Base-by-base conservation (phyloP, 2,888 invertebrate species). In the Agriotes lineatus region DNA sequence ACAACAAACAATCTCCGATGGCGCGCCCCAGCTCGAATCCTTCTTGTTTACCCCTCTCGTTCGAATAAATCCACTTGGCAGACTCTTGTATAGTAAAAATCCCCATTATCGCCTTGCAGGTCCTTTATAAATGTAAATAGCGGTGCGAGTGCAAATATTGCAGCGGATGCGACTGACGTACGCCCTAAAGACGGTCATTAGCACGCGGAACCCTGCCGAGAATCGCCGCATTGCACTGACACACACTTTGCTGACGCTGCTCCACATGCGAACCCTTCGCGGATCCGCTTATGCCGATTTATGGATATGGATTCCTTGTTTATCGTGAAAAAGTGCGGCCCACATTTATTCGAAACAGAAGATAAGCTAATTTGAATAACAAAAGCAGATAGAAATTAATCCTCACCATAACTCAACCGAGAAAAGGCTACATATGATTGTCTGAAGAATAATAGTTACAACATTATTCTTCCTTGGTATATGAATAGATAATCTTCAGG, bases 11-110 rank as follows among this genome's bases (percentile, higher is more conserved):
- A 76, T 78, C 80, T 77, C 79, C 75, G 77, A 76, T 79, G 79
- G 73, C 77, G 74, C 74, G 74, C 74, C 75, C 73, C 72, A 72
- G 75, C 76, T 76, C 71, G 70, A 72, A 65, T 66, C 68, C 37
- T 66, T 60, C 73, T 67, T 72, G 74, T 76, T 76, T 78, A 77
- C 78, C 76, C 78, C 75, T 75, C 75, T 73, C 75, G 79, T 78
- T 79, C 78, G 76, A 76, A 77, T 78, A 80, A 80, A 81, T 81
- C 80, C 81, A 80, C 80, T 80, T 79, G 79, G 79, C 77, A 78
- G 78, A 79, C 80, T 81, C 81, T 80, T 78, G 75, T 72, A 74
- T 76, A 73, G 79, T 80, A 81, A 81, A 82, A 82, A 81, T 80
- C 79, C 79, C 80, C 74, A 80, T 81, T 81, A 80, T 80, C 75